phyloP scores from a whole-genome alignment of 2,797 vertebrate species.

The Schizothorax lantsangensis region DNA sequence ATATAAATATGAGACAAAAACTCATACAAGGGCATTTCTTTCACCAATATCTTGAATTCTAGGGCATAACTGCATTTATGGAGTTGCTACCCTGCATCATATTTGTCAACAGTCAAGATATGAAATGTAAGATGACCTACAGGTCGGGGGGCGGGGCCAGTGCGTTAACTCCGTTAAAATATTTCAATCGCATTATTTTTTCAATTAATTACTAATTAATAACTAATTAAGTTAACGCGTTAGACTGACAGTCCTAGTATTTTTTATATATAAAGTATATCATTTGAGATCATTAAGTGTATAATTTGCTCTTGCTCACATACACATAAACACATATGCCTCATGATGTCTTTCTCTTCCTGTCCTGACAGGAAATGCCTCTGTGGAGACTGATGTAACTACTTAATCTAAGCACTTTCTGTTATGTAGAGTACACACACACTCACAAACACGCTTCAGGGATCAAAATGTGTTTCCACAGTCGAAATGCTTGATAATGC shows the following conservation, averaged over 20 bases:
- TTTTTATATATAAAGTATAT: not conserved
- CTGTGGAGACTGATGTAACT: not conserved
- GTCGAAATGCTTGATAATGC: not conserved
- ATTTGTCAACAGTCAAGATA: too few species aligned
- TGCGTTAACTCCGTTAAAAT: too few species aligned
- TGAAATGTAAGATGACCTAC: too few species aligned
- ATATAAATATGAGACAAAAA: too few species aligned
- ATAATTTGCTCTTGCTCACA: not conserved
- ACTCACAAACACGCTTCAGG: not conserved
- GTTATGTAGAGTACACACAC: slow-evolving; percentile 6
- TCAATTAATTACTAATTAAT: too few species aligned
- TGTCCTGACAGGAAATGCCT: not conserved
- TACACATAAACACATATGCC: not conserved
- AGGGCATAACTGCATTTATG: too few species aligned
- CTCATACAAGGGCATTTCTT: too few species aligned
- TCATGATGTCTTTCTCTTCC: not conserved
- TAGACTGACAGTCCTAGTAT: not conserved
- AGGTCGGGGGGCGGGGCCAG: too few species aligned
- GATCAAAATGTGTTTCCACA: not conserved
- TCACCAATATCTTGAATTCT: too few species aligned
- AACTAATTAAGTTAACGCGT: too few species aligned
- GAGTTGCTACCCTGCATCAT: too few species aligned
- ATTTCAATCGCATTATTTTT: too few species aligned
- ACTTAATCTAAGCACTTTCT: not conserved
- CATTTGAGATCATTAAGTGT: not conserved